Percentiles rank a stretch among this genome's conserved stretches.
These are phyloP conservation scores for Cosmia pyralina DNA, from an alignment of 2,888 invertebrate genomes.

Conservation along the genomic window DNA sequence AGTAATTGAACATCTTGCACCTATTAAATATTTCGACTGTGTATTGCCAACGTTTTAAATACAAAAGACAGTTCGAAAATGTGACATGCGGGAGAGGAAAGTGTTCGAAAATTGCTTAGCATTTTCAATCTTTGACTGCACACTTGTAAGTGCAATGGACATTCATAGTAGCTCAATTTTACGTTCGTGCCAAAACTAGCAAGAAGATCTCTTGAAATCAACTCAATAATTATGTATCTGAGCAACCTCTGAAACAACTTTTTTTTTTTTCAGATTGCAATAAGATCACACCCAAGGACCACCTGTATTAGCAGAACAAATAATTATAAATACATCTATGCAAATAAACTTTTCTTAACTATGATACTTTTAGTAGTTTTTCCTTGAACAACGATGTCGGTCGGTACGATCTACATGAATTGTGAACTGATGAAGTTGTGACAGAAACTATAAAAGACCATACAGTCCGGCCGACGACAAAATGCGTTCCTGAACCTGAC, in stretches of 20 bases:
- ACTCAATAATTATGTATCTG: neutral
- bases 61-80: too few species aligned
- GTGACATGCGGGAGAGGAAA: neutral
- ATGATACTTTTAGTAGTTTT: too few species aligned
- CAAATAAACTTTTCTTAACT: neutral
- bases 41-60: neutral
- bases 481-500: too few species aligned
- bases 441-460: neutral
- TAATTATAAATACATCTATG: neutral
- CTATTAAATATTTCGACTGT: neutral
- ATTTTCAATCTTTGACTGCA: too few species aligned
- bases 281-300: neutral
- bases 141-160: neutral
- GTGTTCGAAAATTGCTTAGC: neutral
- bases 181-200: neutral
- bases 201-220: neutral
- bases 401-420: neutral
- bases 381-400: neutral
- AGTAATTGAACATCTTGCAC: neutral
- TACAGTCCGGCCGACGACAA: too few species aligned
- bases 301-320: neutral
- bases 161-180: neutral
- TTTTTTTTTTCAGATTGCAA: neutral
- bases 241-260: neutral
- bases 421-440: neutral